A percentile compares a stretch with the other conserved stretches of the same genome.
phyloP scores from a whole-genome alignment of 1,140 invertebrate species.

The Charaxes varanes region DNA sequence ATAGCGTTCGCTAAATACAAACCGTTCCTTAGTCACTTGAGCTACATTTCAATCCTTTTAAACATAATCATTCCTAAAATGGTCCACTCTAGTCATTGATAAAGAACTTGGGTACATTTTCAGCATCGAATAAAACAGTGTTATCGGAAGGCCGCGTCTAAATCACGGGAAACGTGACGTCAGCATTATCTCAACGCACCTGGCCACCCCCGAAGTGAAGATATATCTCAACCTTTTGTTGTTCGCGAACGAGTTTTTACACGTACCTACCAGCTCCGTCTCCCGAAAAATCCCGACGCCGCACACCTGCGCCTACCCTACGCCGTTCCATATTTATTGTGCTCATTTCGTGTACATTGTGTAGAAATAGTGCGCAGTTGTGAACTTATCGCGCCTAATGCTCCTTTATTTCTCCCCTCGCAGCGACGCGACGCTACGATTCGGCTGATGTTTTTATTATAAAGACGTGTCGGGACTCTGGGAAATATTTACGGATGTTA shows the following conservation, averaged over 20 bases:
- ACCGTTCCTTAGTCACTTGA: too few relatives aligned
- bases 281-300: slow-evolving; percentile 27
- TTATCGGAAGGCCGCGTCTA: slow-evolving; percentile 54
- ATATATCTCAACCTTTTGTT: slow-evolving; percentile 38
- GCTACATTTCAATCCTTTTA: too few relatives aligned
- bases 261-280: slow-evolving; percentile 26
- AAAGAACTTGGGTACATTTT: too few relatives aligned
- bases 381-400: slow-evolving; percentile 61
- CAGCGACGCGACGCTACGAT: slow-evolving; percentile 25
- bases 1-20: too few relatives aligned
- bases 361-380: slow-evolving; percentile 25
- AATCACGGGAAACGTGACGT: slow-evolving; percentile 50
- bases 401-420: slow-evolving; percentile 42
- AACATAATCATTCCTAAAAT: too few relatives aligned
- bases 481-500: slow-evolving; percentile 52
- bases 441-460: slow-evolving; percentile 66
- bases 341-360: slow-evolving; percentile 19
- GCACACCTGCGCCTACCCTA: slow-evolving; percentile 47
- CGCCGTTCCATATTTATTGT: slow-evolving; percentile 41
- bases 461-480: slow-evolving; percentile 45
- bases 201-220: slow-evolving; percentile 32
- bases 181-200: slow-evolving; percentile 52
- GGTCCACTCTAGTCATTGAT: too few relatives aligned
- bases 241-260: slow-evolving; percentile 62
- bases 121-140: too few relatives aligned